Conservation (phyloP, 2,113 vertebrate genomes). For the Picathartes gymnocephalus region DNA sequence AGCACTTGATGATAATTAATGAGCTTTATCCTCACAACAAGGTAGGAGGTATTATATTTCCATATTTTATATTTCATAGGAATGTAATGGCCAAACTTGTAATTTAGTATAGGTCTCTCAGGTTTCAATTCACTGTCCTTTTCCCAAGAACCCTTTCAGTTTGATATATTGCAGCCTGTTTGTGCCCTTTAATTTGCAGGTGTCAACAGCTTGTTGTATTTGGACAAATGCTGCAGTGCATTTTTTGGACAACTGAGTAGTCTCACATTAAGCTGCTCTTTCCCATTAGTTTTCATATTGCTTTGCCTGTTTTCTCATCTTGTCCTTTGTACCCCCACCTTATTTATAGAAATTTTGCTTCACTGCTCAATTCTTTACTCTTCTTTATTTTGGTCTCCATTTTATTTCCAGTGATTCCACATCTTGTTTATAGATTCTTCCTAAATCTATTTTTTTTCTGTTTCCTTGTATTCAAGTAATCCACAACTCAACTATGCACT, state of each 20-base stretch:
- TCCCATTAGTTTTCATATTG: neutral
- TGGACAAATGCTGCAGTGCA: neutral
- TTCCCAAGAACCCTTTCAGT: neutral
- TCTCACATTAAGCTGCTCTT: neutral
- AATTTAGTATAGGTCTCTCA: neutral
- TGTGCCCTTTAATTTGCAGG: slow-evolving; percentile 32
- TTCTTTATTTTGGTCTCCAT: neutral
- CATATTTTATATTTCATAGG: neutral
- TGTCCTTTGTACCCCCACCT: neutral
- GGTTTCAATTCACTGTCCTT: slow-evolving; percentile 8
- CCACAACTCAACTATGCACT: neutral
- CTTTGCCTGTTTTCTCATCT: neutral
- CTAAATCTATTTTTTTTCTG: neutral
- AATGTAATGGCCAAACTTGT: neutral
- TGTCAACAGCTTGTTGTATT: neutral
- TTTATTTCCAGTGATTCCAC: neutral
- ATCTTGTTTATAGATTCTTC: neutral
- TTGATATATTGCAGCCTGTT: slow-evolving; percentile 5
- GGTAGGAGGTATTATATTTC: neutral
- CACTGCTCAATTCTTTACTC: neutral
- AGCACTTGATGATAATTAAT: slow-evolving; percentile 14
- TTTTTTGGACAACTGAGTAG: neutral
- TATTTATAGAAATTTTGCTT: neutral
- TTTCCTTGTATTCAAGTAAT: neutral
- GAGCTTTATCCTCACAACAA: neutral